Percentiles rank a stretch among this genome's conserved stretches.
Evolutionary conservation across 2,113 vertebrate species (phyloP).

Genomic region (Poeciliopsis retropinna): DNA sequence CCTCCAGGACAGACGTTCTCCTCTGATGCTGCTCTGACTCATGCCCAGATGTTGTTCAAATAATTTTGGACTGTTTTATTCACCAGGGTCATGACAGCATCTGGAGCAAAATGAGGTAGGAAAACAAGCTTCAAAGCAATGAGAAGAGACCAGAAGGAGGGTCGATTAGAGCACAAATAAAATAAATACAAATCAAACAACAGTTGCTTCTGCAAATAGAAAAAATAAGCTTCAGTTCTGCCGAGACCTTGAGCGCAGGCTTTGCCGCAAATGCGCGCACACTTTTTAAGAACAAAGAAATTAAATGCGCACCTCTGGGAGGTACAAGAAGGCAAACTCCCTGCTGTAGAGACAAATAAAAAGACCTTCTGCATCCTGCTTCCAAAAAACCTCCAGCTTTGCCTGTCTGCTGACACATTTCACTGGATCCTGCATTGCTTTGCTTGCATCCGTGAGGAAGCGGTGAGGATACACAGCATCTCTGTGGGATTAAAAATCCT

Average conservation of each 20-base stretch:
- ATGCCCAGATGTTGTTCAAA: constrained; percentile 69
- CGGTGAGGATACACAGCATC: constrained; percentile 24
- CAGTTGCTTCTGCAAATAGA: constrained; percentile 12
- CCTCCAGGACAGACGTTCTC: constrained; percentile 50
- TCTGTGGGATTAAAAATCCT: constrained; percentile 31
- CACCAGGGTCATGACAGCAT: constrained; percentile 58
- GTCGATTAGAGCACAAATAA: constrained; percentile 1
- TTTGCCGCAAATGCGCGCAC: constrained; percentile 34
- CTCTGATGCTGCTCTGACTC: constrained; percentile 37
- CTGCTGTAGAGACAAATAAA: constrained; percentile 48
- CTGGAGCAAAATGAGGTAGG: constrained; percentile 26
- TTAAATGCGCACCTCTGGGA: constrained; percentile 61
- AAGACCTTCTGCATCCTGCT: constrained; percentile 52
- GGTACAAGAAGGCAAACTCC: constrained; percentile 51
- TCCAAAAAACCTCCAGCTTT: constrained; percentile 35
- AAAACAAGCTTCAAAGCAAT: constrained; percentile 14
- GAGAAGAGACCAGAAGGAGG: constrained; percentile 11
- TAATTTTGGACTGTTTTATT: constrained; percentile 63
- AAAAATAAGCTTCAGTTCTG: constrained; percentile 22
- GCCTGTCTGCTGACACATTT: constrained; percentile 57
- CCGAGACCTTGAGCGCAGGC: neutral
- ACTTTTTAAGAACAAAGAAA: constrained; percentile 57
- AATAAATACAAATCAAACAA: constrained; percentile 19
- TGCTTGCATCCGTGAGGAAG: constrained; percentile 28
- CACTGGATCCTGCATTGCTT: constrained; percentile 40